Percentiles rank a stretch among this genome's conserved stretches.
phyloP scores from a whole-genome alignment of 2,113 vertebrate species.

The Daboia siamensis region DNA sequence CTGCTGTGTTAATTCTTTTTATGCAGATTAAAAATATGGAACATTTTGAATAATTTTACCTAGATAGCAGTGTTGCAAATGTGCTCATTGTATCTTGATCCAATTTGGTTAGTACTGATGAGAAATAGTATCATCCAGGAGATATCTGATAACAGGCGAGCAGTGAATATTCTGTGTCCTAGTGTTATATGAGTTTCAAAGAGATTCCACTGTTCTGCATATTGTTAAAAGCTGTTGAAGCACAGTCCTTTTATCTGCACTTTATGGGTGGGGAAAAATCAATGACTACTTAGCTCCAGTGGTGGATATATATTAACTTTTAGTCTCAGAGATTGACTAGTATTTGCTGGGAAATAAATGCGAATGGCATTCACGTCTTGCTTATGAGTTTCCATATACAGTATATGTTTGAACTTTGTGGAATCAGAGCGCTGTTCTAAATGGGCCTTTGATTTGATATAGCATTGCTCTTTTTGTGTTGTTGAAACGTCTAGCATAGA shows the following conservation, averaged over 20 bases:
- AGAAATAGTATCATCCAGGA: neutral
- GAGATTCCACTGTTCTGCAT: neutral
- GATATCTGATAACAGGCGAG: neutral
- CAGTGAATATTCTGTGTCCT: neutral
- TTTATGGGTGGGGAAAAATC: neutral
- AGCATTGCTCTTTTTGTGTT: neutral
- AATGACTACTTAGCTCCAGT: neutral
- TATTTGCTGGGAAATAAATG: neutral
- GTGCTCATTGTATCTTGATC: conserved; percentile 1
- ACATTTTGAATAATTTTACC: conserved; percentile 49
- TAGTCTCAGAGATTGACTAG: neutral
- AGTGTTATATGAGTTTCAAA: neutral
- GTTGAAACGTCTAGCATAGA: neutral
- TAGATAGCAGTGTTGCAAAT: conserved; percentile 30
- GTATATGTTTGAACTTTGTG: neutral
- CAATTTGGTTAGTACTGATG: neutral
- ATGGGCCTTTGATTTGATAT: neutral
- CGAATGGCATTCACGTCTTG: neutral
- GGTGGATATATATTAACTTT: neutral
- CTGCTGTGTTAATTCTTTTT: conserved; percentile 18
- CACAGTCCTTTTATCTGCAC: neutral
- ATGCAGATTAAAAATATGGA: conserved; percentile 48
- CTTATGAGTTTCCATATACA: neutral
- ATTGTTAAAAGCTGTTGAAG: neutral
- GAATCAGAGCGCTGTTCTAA: neutral